These are phyloP conservation scores for Poecilus cupreus DNA, from an alignment of 2,888 invertebrate species.

Conservation along the genomic window DNA sequence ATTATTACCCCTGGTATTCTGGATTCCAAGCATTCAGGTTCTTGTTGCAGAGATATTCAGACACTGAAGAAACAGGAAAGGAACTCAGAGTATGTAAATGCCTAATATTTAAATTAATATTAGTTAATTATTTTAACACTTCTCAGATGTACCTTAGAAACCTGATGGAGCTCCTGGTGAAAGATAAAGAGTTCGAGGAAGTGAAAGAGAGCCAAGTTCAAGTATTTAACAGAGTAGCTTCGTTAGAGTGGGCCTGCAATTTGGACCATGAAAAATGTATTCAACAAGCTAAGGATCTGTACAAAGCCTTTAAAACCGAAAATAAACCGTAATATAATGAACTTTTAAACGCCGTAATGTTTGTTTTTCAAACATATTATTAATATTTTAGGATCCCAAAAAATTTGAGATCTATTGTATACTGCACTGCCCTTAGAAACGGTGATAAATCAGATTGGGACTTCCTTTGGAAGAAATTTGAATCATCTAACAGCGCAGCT, in stretches of 20 bases:
- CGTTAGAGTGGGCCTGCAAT: constrained; percentile 80
- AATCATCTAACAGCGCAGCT: constrained; percentile 77
- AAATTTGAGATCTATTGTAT: constrained; percentile 82
- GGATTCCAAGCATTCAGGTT: constrained; percentile 74
- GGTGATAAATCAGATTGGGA: constrained; percentile 80
- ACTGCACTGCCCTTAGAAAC: constrained; percentile 83
- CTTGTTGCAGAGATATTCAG: constrained; percentile 67
- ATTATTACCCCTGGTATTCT: constrained; percentile 87
- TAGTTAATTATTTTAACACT: not conserved
- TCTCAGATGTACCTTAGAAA: constrained; percentile 56
- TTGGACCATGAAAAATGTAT: constrained; percentile 78
- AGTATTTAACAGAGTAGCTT: constrained; percentile 77
- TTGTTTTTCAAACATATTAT: not conserved
- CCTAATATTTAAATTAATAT: not conserved
- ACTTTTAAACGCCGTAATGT: constrained; percentile 62
- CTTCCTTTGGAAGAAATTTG: constrained; percentile 78
- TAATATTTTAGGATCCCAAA: constrained; percentile 74
- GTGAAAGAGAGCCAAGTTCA: constrained; percentile 71
- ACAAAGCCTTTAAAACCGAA: constrained; percentile 68
- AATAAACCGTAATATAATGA: constrained; percentile 56
- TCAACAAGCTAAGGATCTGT: constrained; percentile 71
- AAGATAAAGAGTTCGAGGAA: constrained; percentile 60
- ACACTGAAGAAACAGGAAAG: constrained; percentile 65
- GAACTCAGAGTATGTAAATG: constrained; percentile 20
- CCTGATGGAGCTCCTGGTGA: constrained; percentile 62